phyloP scores from a whole-genome alignment of 2,888 invertebrate genomes.

The Clostera curtula region DNA sequence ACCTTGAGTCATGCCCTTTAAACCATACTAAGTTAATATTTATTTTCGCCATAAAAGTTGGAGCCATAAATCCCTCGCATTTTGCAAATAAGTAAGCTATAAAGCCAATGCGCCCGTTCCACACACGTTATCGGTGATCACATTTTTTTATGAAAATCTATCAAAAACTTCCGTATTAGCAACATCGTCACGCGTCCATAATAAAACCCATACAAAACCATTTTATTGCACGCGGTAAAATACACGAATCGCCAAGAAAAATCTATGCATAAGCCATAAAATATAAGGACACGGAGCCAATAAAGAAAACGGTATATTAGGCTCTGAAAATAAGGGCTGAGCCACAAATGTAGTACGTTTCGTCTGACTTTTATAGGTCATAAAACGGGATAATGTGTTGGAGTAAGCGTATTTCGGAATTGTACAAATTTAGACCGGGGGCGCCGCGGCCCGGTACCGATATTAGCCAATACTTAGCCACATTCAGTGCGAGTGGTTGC shows the following conservation, averaged over 20 bases:
- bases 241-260: slow-evolving; percentile 59
- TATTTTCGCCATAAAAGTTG: neutral
- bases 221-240: slow-evolving; percentile 58
- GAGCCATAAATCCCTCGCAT: neutral
- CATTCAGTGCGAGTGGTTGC: slow-evolving; percentile 28
- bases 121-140: slow-evolving; percentile 17
- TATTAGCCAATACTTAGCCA: slow-evolving; percentile 54
- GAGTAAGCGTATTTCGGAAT: slow-evolving; percentile 69
- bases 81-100: slow-evolving; percentile 12
- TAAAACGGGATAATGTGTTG: slow-evolving; percentile 71
- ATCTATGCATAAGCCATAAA: slow-evolving; percentile 63
- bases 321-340: slow-evolving; percentile 66
- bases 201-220: slow-evolving; percentile 60
- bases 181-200: slow-evolving; percentile 52
- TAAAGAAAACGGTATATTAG: slow-evolving; percentile 65
- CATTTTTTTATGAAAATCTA: slow-evolving; percentile 57
- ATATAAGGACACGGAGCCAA: slow-evolving; percentile 54
- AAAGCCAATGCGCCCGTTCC: slow-evolving; percentile 19
- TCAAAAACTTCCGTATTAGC: slow-evolving; percentile 53
- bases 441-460: slow-evolving; percentile 44
- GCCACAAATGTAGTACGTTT: slow-evolving; percentile 68
- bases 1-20: too few species aligned
- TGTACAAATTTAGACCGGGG: slow-evolving; percentile 68
- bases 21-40: too few species aligned
- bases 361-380: slow-evolving; percentile 70